A percentile compares a stretch with the other conserved stretches of the same genome.
phyloP scores from a whole-genome alignment of 2,888 invertebrate genomes.

The Ryuthela nishihirai region DNA sequence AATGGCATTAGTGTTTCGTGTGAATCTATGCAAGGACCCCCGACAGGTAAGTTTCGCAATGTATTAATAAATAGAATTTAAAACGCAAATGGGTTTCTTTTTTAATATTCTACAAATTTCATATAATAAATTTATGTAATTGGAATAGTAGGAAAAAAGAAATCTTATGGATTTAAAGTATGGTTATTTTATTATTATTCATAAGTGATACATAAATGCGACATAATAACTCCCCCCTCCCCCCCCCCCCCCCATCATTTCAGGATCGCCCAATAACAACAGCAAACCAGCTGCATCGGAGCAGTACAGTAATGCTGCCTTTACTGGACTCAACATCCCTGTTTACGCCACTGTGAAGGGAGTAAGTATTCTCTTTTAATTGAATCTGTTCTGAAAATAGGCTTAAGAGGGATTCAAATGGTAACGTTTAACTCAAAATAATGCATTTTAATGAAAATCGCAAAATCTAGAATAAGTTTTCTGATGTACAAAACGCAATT shows the following conservation, averaged over 20 bases:
- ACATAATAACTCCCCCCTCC: no score
- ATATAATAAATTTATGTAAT: background rate
- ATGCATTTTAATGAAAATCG: no score
- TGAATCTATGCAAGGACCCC: conserved; percentile 17
- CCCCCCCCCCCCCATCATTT: no score
- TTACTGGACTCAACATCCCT: conserved; percentile 58
- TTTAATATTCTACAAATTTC: background rate
- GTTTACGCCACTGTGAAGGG: conserved; percentile 96
- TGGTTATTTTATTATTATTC: background rate
- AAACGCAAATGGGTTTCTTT: no score
- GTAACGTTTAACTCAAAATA: no score
- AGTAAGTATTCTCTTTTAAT: conserved; percentile 55
- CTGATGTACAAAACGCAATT: no score
- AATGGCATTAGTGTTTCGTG: conserved; percentile 45
- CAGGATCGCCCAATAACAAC: conserved; percentile 27
- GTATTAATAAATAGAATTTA: no score
- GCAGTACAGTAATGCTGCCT: conserved; percentile 9
- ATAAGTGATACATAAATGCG: background rate
- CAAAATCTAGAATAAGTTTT: no score
- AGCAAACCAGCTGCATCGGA: conserved; percentile 10
- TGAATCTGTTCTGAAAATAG: no score
- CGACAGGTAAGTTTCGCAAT: conserved; percentile 25
- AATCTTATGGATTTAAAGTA: background rate
- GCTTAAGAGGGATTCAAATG: no score
- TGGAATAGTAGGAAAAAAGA: background rate